Evolutionary conservation across 2,113 vertebrate genomes (phyloP).

Genomic region (Sisor rabdophorus): DNA sequence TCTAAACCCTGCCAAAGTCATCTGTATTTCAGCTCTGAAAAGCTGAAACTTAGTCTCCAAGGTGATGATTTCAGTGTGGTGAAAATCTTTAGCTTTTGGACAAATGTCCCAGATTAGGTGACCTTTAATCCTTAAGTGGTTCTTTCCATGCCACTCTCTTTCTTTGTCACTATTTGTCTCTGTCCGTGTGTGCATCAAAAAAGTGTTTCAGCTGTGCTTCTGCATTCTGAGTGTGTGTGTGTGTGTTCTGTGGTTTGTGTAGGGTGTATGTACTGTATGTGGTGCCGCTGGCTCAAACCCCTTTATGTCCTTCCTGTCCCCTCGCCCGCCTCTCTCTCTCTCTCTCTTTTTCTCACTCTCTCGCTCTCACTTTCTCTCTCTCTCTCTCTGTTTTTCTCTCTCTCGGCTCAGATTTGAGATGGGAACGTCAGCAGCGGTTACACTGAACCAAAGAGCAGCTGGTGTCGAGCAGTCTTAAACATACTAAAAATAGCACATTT

Average conservation of each 20-base stretch:
- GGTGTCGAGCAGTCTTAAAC: slow-evolving; percentile 47
- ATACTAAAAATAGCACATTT: slow-evolving; percentile 48
- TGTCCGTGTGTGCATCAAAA: slow-evolving; percentile 22
- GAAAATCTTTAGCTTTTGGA: slow-evolving; percentile 18
- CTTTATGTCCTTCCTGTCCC: slow-evolving; percentile 6
- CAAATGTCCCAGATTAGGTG: slow-evolving; percentile 38
- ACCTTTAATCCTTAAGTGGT: slow-evolving; percentile 21
- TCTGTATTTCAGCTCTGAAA: slow-evolving; percentile 1
- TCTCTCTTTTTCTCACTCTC: no score
- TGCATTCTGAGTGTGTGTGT: slow-evolving; percentile 37
- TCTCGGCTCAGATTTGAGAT: slow-evolving; percentile 17
- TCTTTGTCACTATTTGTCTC: background rate
- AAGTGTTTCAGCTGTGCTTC: slow-evolving; percentile 35
- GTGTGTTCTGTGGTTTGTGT: slow-evolving; percentile 12
- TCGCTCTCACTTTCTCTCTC: no score
- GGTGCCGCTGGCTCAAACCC: slow-evolving; percentile 16
- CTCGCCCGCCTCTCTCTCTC: background rate
- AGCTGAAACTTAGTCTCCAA: slow-evolving; percentile 8
- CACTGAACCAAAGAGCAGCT: slow-evolving; percentile 41
- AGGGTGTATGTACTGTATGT: background rate
- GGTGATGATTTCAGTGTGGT: slow-evolving; percentile 27
- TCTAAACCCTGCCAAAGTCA: slow-evolving; percentile 10
- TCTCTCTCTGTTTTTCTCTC: no score
- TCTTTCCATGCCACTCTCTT: slow-evolving; percentile 2
- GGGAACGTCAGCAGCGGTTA: slow-evolving; percentile 27